These are phyloP conservation scores for Maniola hyperantus DNA, from an alignment of 2,888 invertebrate genomes.

Conservation along the genomic window DNA sequence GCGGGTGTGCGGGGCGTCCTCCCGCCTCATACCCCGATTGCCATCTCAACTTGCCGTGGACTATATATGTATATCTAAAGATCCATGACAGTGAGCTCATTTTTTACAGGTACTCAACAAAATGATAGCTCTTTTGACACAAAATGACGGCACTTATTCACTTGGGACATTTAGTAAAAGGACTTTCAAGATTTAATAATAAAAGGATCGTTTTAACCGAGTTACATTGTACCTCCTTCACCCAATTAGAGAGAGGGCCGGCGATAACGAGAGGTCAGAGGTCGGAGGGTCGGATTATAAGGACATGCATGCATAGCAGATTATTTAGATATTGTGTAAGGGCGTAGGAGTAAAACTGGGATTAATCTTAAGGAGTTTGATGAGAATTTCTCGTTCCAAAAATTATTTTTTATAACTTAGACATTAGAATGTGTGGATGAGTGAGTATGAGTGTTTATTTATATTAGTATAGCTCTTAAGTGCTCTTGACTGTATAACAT, in stretches of 20 bases:
- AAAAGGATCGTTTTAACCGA: slow-evolving; percentile 24
- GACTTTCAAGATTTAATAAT: slow-evolving; percentile 24
- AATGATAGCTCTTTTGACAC: background rate
- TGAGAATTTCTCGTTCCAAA: background rate
- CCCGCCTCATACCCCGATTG: no score
- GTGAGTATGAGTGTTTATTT: no score
- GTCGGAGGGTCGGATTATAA: slow-evolving; percentile 33
- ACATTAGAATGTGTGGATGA: no score
- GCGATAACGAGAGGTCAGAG: slow-evolving; percentile 36
- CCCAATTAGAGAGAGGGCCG: slow-evolving; percentile 34
- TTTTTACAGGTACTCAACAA: background rate
- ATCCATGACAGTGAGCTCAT: no score
- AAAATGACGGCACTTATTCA: background rate
- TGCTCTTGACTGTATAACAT: no score
- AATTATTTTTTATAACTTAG: no score
- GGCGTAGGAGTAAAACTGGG: background rate
- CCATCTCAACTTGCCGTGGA: no score
- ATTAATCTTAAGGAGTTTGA: slow-evolving; percentile 15
- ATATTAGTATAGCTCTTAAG: no score
- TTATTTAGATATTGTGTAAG: slow-evolving; percentile 17
- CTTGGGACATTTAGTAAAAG: background rate
- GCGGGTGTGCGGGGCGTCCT: no score
- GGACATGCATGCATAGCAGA: slow-evolving; percentile 18
- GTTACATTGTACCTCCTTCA: slow-evolving; percentile 28
- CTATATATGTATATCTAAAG: no score